phyloP scores from a whole-genome alignment of 2,113 vertebrate species.

The Fulmarus glacialis region DNA sequence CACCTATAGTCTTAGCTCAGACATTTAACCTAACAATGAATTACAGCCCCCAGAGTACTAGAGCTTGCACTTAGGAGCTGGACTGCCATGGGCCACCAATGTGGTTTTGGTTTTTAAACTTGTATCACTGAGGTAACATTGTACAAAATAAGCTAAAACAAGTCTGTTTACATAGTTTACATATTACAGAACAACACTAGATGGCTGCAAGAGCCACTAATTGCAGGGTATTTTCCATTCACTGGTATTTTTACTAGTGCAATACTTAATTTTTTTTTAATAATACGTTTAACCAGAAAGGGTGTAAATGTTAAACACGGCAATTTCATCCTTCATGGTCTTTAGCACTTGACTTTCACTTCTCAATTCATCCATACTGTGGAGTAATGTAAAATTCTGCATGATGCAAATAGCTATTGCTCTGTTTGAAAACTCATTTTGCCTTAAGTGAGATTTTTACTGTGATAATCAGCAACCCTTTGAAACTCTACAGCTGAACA shows the following conservation, averaged over 20 bases:
- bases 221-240: background rate
- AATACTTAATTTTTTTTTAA: background rate
- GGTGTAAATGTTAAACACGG: background rate
- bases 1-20: background rate
- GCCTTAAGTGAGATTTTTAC: constrained; percentile 20
- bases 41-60: background rate
- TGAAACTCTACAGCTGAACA: constrained; percentile 18
- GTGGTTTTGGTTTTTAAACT: background rate
- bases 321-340: background rate
- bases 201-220: background rate
- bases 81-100: background rate
- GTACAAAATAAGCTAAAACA: background rate
- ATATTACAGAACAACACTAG: background rate
- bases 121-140: background rate
- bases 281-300: background rate
- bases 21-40: background rate
- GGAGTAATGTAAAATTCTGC: background rate
- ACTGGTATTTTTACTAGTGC: background rate
- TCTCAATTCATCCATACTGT: background rate
- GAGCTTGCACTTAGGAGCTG: background rate
- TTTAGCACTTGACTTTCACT: background rate
- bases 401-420: background rate
- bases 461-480: background rate
- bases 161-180: background rate
- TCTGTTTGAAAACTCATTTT: constrained; percentile 24